These are phyloP conservation scores for Chelonoidis abingdonii DNA, from an alignment of 2,113 vertebrate genomes.

Conservation along the genomic window DNA sequence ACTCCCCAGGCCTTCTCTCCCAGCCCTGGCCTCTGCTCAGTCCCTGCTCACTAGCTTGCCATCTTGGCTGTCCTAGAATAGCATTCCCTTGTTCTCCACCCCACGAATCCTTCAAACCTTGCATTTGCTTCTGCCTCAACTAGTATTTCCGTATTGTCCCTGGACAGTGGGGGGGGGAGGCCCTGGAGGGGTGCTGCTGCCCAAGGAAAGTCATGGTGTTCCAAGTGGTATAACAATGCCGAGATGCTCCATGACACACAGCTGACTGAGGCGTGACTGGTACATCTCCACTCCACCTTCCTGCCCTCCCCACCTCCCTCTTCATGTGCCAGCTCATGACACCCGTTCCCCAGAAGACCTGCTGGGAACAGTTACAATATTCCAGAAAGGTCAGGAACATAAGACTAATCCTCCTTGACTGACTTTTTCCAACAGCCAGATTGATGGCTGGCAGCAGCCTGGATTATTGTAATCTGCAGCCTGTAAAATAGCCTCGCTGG, in stretches of 20 bases:
- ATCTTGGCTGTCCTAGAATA: background rate
- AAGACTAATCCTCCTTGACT: background rate
- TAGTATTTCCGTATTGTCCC: background rate
- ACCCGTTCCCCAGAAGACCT: too few relatives aligned
- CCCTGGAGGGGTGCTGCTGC: background rate
- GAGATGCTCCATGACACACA: background rate
- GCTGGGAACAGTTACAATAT: background rate
- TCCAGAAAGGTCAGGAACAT: background rate
- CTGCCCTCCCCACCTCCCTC: background rate
- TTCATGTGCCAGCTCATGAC: too few relatives aligned
- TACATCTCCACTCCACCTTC: background rate
- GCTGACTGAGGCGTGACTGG: background rate
- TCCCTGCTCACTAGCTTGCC: background rate
- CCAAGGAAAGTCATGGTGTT: background rate
- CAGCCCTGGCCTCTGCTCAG: too few relatives aligned
- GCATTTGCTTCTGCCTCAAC: background rate
- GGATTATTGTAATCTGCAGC: fast-evolving
- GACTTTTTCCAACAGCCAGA: background rate
- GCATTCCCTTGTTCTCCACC: background rate
- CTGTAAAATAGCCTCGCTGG: background rate
- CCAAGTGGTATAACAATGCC: background rate
- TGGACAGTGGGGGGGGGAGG: background rate
- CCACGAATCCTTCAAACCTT: background rate
- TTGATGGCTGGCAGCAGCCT: background rate
- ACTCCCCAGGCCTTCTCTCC: background rate